Base-by-base conservation (phyloP, 2,888 invertebrate species). In the Aelia acuminata region DNA sequence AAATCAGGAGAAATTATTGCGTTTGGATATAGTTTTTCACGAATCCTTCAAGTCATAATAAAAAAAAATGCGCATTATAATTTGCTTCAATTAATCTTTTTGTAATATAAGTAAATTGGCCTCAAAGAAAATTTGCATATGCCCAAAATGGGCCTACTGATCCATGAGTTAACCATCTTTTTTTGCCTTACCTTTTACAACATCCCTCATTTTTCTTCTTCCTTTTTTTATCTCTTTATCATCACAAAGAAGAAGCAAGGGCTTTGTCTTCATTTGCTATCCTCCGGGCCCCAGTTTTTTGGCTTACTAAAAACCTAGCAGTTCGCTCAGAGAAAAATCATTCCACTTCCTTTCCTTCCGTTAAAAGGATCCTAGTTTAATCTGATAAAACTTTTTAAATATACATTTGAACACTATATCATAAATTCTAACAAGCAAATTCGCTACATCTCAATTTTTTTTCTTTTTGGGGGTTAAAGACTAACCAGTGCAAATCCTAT, bases 171-270 rank as follows among this genome's bases (percentile, higher is more conserved):
- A 70, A 70, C 63, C 31, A 20, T 7, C 63, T 20, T 26, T 70
- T 70, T 70, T 70, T 70, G 10, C 22, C 22, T 35, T 7, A 13
- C 63, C 20, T 13, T 35, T 70, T 35, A 70, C 63, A 70, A 15
- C 18, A 70, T 70, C 63, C 63, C 20, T 70, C 63, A 70, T 70
- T 70, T 35, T 70, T 31, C 35, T 20, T 11, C 35, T 20, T 35
- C 35, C 13, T 18, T 18, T 70, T 35, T 70, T 35, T 70, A 70
- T 70, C 63, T 70, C 63, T 70, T 70, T 70, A 70, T 70, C 63
- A 70, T 70, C 63, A 70, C 63, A 70, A 70, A 70, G 63, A 70
- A 70, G 63, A 70, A 70, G 35, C 63, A 18, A 18, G 63, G 63
- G 5, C 63, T 70, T 70, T 70, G 63, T 70, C 63, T 70, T 70